These are phyloP conservation scores for Oncorhynchus masou DNA, from an alignment of 2,113 vertebrate genomes.

Conservation along the genomic window DNA sequence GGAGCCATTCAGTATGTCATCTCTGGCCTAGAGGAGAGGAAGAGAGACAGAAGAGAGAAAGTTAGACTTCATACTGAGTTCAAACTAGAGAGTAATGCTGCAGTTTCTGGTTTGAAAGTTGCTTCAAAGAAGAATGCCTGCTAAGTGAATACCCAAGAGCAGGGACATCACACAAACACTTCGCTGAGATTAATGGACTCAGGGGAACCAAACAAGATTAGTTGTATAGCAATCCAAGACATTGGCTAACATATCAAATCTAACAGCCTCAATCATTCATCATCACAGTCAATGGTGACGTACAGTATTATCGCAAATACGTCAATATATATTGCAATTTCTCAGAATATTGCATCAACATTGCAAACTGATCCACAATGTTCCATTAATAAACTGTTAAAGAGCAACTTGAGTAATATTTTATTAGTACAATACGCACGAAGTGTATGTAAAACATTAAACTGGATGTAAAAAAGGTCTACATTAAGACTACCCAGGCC, in stretches of 20 bases:
- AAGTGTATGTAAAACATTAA: neutral
- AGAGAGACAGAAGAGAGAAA: conserved; percentile 13
- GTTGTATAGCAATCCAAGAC: conserved; percentile 31
- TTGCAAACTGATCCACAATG: conserved; percentile 22
- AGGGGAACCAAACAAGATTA: conserved; percentile 27
- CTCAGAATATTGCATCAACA: conserved; percentile 35
- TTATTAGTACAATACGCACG: neutral
- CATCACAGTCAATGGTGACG: conserved; percentile 33
- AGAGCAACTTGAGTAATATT: neutral
- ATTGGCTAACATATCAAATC: conserved; percentile 29
- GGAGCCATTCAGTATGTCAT: conserved; percentile 98
- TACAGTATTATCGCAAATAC: conserved; percentile 20
- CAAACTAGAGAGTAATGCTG: conserved; percentile 15
- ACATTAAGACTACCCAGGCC: neutral
- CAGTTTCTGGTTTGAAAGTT: conserved; percentile 27
- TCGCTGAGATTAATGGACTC: conserved; percentile 18
- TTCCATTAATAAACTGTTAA: conserved; percentile 29
- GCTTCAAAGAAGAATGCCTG: conserved; percentile 19
- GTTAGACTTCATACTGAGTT: neutral
- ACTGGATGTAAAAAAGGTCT: neutral
- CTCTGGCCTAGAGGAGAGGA: conserved; percentile 81
- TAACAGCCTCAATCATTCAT: conserved; percentile 32
- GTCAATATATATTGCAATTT: conserved; percentile 15
- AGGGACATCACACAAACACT: conserved; percentile 11
- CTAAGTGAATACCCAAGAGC: conserved; percentile 25